Evolutionary conservation across 2,797 vertebrate species (phyloP).

Genomic region (Stomatorhinus walkeri): DNA sequence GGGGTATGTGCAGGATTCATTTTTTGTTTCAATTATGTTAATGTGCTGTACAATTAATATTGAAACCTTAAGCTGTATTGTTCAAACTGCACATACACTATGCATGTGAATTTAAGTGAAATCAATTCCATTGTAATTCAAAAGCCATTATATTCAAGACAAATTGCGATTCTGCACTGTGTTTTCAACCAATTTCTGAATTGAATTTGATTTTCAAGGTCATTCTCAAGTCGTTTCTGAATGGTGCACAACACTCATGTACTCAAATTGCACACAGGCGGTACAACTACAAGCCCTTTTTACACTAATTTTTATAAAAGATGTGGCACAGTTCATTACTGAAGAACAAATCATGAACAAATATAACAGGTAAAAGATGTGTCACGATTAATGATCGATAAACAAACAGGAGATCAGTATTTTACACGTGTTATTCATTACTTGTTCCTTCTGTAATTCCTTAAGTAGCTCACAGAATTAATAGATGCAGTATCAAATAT

Average conservation of each 20-base stretch:
- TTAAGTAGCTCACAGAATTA: neutral
- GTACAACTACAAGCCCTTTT: neutral
- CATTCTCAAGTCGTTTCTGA: neutral
- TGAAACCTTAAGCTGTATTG: neutral
- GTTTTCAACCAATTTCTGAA: neutral
- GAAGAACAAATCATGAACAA: too few relatives aligned
- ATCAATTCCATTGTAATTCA: neutral
- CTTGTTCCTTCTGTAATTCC: neutral
- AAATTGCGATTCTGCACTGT: too few relatives aligned
- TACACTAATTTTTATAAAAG: neutral
- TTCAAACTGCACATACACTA: neutral
- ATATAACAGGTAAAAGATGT: too few relatives aligned
- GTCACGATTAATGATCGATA: too few relatives aligned
- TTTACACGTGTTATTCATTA: too few relatives aligned
- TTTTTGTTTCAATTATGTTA: neutral
- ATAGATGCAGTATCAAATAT: too few relatives aligned
- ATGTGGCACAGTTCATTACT: too few relatives aligned
- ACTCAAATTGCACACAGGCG: neutral
- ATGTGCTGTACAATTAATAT: neutral
- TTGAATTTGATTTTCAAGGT: neutral
- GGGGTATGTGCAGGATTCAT: neutral
- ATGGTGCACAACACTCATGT: neutral
- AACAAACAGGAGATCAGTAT: too few relatives aligned
- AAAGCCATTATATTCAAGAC: neutral
- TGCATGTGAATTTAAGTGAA: neutral